Evolutionary conservation across 2,888 invertebrate genomes (phyloP).

Genomic region (Chromoteleia sp.): DNA sequence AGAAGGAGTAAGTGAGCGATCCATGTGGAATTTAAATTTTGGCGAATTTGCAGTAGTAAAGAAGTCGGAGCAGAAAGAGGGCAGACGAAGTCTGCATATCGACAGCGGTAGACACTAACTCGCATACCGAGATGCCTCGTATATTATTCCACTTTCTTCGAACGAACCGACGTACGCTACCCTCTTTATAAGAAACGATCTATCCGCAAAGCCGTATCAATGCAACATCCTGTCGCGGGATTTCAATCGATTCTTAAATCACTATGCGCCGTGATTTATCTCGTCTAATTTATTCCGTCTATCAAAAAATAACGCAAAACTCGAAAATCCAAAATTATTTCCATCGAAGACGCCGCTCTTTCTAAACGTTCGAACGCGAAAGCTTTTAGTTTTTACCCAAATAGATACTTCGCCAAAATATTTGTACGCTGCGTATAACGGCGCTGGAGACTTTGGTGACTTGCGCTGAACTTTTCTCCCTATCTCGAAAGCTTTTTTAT

Average conservation of each 20-base stretch:
- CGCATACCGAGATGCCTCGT: constrained; percentile 75
- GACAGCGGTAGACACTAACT: constrained; percentile 75
- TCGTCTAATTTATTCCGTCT: constrained; percentile 40
- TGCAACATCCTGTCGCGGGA: constrained; percentile 58
- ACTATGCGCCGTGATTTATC: constrained; percentile 47
- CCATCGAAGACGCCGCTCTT: not conserved
- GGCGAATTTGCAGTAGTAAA: constrained; percentile 72
- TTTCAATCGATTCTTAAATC: constrained; percentile 63
- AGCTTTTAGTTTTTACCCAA: constrained; percentile 21
- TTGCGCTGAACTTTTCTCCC: constrained; percentile 20
- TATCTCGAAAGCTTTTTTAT: constrained; percentile 50
- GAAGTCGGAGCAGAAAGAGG: constrained; percentile 65
- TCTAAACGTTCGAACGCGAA: not conserved
- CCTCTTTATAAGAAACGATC: constrained; percentile 68
- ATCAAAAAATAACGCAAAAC: constrained; percentile 15
- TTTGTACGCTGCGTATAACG: constrained; percentile 20
- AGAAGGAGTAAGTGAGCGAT: constrained; percentile 71
- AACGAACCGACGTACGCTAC: constrained; percentile 51
- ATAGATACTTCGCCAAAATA: constrained; percentile 20
- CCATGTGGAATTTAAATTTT: constrained; percentile 79
- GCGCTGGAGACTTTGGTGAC: constrained; percentile 18
- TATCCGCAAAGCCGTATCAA: constrained; percentile 68
- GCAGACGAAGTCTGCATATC: constrained; percentile 78
- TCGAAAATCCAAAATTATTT: constrained; percentile 19
- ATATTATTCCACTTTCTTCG: constrained; percentile 73